Conservation (phyloP, 2,888 invertebrate species). For the Polia nebulosa region DNA sequence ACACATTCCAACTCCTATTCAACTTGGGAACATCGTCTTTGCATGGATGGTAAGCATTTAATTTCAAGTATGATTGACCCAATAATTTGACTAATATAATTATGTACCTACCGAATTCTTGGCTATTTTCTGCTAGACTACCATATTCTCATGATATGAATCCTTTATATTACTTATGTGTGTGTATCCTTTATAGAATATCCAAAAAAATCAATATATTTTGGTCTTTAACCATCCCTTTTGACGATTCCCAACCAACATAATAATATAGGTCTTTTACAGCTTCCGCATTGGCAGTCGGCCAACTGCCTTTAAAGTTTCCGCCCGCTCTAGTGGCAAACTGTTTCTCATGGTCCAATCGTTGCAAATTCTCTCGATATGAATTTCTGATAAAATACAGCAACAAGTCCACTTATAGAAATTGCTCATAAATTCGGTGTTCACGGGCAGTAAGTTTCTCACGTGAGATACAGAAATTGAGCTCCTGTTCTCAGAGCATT, state of each 20-base stretch:
- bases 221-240: not conserved
- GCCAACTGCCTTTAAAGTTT: not conserved
- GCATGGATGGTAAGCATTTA: not conserved
- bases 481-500: constrained; percentile 62
- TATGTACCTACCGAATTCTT: not conserved
- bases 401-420: constrained; percentile 48
- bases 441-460: constrained; percentile 61
- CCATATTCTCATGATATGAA: too few species aligned
- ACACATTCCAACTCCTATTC: not conserved
- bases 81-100: not conserved
- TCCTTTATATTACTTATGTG: not conserved
- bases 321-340: constrained; percentile 7
- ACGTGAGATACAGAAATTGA: constrained; percentile 52
- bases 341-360: constrained; percentile 5
- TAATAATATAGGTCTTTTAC: too few species aligned
- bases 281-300: constrained; percentile 2
- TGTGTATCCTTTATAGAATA: too few species aligned
- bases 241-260: not conserved
- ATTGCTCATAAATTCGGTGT: constrained; percentile 54
- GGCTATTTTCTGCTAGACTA: not conserved
- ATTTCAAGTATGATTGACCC: not conserved
- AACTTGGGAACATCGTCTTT: not conserved
- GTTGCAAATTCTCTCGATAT: constrained; percentile 25
- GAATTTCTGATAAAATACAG: constrained; percentile 44
- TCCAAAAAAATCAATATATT: constrained; percentile 2